Evolutionary conservation across 2,888 invertebrate species (phyloP).

Genomic region (Nebria brevicollis): DNA sequence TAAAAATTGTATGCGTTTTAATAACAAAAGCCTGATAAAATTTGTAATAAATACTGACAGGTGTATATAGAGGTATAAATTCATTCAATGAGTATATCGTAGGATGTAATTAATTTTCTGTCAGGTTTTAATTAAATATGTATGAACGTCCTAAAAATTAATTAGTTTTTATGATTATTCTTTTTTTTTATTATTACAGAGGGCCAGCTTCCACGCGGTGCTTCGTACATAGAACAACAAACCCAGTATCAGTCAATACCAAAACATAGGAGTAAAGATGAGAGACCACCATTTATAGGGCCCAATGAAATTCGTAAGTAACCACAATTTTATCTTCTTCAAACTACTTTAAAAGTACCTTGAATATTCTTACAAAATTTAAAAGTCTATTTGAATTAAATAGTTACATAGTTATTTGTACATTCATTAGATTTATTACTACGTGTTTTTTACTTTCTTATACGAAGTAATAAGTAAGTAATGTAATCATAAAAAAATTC

Average conservation of each 20-base stretch:
- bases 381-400: too few relatives aligned
- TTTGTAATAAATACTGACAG: not conserved
- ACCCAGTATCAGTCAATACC: constrained; percentile 59
- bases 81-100: not conserved
- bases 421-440: too few relatives aligned
- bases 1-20: not conserved
- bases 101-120: constrained; percentile 8
- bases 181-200: constrained; percentile 67
- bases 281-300: constrained; percentile 69
- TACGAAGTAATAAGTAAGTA: too few relatives aligned
- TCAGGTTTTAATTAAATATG: constrained; percentile 13
- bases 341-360: not conserved
- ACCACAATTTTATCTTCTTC: constrained; percentile 5
- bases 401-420: too few relatives aligned
- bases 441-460: too few relatives aligned
- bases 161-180: constrained; percentile 16
- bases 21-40: not conserved
- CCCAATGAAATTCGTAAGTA: constrained; percentile 71
- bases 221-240: constrained; percentile 73
- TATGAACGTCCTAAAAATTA: constrained; percentile 19
- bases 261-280: constrained; percentile 58
- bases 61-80: not conserved
- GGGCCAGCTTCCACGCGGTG: constrained; percentile 82
- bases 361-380: too few relatives aligned
- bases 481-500: too few relatives aligned